Evolutionary conservation across 2,888 invertebrate genomes (phyloP), one percentile per base, ranked within the genome.

Genomic region (Notocelia uddmanniana): DNA sequence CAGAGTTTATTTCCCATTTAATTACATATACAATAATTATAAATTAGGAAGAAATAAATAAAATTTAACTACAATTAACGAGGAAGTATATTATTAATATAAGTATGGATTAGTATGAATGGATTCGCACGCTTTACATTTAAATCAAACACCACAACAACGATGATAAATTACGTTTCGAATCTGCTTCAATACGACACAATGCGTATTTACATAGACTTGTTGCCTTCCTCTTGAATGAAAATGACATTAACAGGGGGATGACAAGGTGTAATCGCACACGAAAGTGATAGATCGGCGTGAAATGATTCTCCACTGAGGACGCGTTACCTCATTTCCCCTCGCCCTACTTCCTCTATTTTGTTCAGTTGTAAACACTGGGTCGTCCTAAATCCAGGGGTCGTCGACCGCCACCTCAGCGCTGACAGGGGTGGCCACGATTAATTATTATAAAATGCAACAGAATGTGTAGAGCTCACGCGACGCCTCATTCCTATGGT

Each of bases 381-480:
- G 83, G 76, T 82, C 85, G 90, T 87, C 88, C 92, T 86, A 91
- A 91, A 93, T 90, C 81, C 78, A 82, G 87, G 83, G 92, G 88
- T 92, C 91, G 78, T 77, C 80, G 92, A 90, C 91, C 92, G 83
- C 78, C 80, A 81, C 83, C 80, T 80, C 80, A 81, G 81, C 81
- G 84, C 78, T 89, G 89, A 90, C 90, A 90, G 86, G 92, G 92
- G 92, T 88, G 87, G 87, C 80, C 78, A 76, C 86, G 85, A 89
- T 92, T 92, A 89, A 90, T 90, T 91, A 89, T 89, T 91, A 89
- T 89, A 88, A 92, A 92, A 90, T 86, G 87, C 85, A 86, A 82
- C 83, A 85, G 83, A 88, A 89, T 89, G 89, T 86, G 84, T 80
- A 82, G 80, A 77, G 77, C 78, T 80, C 90, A 92, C 90, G 91